phyloP scores from a whole-genome alignment of 2,888 invertebrate species.

The Dynastes hyllus region DNA sequence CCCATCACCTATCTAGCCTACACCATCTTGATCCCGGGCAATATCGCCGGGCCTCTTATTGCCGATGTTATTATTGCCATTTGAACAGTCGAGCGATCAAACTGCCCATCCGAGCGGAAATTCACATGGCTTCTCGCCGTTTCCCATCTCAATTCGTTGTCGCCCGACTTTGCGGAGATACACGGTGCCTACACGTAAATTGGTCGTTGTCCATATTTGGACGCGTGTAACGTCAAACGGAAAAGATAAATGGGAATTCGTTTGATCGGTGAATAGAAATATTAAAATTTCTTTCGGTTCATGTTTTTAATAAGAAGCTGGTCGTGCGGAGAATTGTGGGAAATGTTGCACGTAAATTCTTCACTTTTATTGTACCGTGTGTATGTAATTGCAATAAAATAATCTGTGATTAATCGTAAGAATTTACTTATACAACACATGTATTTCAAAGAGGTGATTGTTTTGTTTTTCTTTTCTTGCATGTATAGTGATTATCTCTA shows the following conservation, averaged over 20 bases:
- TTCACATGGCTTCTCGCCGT: conserved; percentile 37
- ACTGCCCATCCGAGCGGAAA: conserved; percentile 37
- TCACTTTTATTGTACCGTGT: neutral
- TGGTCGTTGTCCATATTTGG: conserved; percentile 34
- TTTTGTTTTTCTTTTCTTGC: no score
- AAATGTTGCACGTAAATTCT: neutral
- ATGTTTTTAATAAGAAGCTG: neutral
- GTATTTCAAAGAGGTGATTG: no score
- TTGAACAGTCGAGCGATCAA: conserved; percentile 40
- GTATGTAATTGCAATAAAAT: neutral
- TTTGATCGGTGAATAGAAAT: conserved; percentile 25
- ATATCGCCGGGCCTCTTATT: conserved; percentile 3
- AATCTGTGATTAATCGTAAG: neutral
- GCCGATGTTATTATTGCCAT: conserved; percentile 33
- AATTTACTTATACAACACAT: no score
- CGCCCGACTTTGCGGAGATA: neutral
- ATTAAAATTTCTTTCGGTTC: conserved; percentile 24
- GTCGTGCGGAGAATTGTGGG: neutral
- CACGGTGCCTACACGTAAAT: conserved; percentile 18
- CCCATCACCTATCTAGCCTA: neutral
- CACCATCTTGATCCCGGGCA: conserved; percentile 28
- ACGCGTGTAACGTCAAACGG: conserved; percentile 18
- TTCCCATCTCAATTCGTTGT: conserved; percentile 14
- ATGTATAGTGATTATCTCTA: no score
- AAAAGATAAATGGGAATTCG: conserved; percentile 29